Evolutionary conservation across 1,140 invertebrate genomes (phyloP).

Genomic region (Leptestheria dahalacensis): DNA sequence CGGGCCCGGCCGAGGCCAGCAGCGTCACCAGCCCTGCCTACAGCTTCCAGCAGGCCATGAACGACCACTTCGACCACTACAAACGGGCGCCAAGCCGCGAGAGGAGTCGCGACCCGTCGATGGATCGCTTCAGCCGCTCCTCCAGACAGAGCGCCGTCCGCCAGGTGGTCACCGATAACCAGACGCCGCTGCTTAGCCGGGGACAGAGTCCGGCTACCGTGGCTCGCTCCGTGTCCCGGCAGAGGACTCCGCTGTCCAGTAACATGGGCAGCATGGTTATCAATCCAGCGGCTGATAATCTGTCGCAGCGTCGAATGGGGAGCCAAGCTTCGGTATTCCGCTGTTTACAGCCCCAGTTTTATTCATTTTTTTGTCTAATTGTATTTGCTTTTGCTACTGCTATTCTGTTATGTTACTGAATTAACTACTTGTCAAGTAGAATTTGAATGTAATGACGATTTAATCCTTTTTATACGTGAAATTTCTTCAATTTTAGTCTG

Average conservation of each 20-base stretch:
- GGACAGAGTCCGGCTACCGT: slow-evolving; percentile 17
- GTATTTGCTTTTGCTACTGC: no score
- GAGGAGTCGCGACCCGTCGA: slow-evolving; percentile 69
- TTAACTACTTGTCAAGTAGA: no score
- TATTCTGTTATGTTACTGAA: no score
- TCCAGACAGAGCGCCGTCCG: slow-evolving; percentile 9
- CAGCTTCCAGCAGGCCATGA: slow-evolving; percentile 35
- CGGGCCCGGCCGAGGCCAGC: background rate
- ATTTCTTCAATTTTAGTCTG: no score
- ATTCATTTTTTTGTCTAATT: background rate
- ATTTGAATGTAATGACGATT: no score
- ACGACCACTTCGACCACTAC: slow-evolving; percentile 77
- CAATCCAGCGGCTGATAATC: slow-evolving; percentile 12
- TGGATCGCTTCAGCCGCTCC: slow-evolving; percentile 49
- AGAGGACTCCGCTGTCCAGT: slow-evolving; percentile 24
- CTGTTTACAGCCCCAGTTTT: no score
- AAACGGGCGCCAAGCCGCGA: slow-evolving; percentile 73
- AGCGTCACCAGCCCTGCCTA: slow-evolving; percentile 26
- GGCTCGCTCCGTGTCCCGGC: slow-evolving; percentile 24
- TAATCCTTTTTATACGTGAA: no score
- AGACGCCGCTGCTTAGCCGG: background rate
- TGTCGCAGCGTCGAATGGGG: slow-evolving; percentile 9
- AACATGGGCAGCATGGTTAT: slow-evolving; percentile 33
- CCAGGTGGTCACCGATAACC: slow-evolving; percentile 30
- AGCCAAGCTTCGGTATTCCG: background rate